Evolutionary conservation across 2,797 vertebrate genomes (phyloP).

Genomic region (Prunella strophiata): DNA sequence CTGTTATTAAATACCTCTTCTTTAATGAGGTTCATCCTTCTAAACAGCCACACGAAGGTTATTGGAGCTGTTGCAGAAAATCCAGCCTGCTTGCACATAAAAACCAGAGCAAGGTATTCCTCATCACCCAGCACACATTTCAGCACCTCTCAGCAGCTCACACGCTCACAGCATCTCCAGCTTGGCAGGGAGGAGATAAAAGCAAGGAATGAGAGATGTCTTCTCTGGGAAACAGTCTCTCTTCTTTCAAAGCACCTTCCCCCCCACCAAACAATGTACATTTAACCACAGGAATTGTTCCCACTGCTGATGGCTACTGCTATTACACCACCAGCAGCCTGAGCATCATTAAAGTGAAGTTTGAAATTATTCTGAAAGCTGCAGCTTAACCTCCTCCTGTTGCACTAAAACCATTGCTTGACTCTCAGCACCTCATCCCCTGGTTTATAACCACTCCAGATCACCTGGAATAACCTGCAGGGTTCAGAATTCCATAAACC

Average conservation of each 20-base stretch:
- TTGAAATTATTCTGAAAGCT: background rate
- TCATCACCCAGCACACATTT: constrained; percentile 8
- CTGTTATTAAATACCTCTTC: constrained; percentile 56
- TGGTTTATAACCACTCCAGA: background rate
- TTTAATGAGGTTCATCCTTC: constrained; percentile 64
- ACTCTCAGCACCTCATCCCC: background rate
- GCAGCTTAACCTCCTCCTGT: background rate
- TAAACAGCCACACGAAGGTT: constrained; percentile 23
- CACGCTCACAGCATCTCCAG: background rate
- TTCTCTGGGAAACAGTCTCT: background rate
- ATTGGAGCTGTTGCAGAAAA: constrained; percentile 40
- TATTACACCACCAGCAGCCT: background rate
- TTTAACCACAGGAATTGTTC: background rate
- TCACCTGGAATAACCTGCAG: background rate
- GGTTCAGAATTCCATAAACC: background rate
- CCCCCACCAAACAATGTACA: constrained; percentile 7
- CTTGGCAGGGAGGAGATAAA: constrained; percentile 8
- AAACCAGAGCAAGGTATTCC: background rate
- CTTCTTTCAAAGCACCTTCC: background rate
- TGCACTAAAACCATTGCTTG: background rate
- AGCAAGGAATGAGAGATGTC: background rate
- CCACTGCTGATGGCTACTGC: background rate
- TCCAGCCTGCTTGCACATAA: background rate
- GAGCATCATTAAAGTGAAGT: background rate
- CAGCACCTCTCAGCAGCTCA: background rate